These are phyloP conservation scores for Morpho deidamia DNA, from an alignment of 2,888 invertebrate genomes.

Conservation along the genomic window DNA sequence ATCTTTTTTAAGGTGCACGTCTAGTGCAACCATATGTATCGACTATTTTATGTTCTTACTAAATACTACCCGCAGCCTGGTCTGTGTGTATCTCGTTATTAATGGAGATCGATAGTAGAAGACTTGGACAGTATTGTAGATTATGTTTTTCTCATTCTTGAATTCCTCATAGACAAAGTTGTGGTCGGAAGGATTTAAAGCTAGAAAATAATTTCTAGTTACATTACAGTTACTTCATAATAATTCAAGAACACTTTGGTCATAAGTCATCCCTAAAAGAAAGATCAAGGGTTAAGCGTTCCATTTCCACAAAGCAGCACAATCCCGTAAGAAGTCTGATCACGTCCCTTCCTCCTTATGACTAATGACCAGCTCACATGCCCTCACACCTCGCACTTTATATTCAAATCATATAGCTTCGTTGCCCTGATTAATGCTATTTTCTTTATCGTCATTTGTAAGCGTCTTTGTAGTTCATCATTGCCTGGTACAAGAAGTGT, in stretches of 20 bases:
- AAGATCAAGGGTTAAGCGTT: constrained; percentile 15
- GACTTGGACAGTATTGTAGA: no score
- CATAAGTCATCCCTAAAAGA: constrained; percentile 1
- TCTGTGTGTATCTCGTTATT: no score
- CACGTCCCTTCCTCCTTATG: constrained; percentile 67
- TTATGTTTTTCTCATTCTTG: no score
- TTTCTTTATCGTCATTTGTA: constrained; percentile 66
- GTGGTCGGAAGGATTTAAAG: no score
- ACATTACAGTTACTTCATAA: background rate
- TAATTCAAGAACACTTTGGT: background rate
- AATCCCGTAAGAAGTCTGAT: constrained; percentile 45
- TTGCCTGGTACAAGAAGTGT: background rate
- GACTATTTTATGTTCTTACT: no score
- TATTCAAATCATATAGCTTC: constrained; percentile 75
- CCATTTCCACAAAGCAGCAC: constrained; percentile 26
- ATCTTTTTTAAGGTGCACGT: no score
- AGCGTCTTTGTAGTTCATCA: constrained; percentile 42
- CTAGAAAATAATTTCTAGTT: no score
- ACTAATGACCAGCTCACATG: constrained; percentile 75
- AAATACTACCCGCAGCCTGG: no score
- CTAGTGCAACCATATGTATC: no score
- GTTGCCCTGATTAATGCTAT: constrained; percentile 72
- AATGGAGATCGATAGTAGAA: no score
- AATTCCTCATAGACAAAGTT: no score
- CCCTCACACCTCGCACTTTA: constrained; percentile 54